Conservation (phyloP, 2,888 invertebrate genomes). For the Lobophora halterata region DNA sequence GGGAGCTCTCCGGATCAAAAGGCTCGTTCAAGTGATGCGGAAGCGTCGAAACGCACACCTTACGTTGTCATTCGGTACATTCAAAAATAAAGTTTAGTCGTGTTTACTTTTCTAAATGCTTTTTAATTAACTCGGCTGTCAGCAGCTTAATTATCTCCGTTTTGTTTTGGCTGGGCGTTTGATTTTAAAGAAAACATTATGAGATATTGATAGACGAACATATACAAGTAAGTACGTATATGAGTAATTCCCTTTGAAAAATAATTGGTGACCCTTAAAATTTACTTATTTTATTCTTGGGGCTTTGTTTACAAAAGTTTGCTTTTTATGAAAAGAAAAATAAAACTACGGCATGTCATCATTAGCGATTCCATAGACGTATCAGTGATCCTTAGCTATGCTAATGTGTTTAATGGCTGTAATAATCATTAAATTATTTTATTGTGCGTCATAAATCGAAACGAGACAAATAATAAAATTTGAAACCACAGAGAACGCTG, state of each 20-base stretch:
- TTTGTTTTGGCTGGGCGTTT: constrained; percentile 8
- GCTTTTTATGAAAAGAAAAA: constrained; percentile 6
- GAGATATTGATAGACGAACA: constrained; percentile 9
- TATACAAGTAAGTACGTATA: constrained; percentile 2
- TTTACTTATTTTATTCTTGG: background rate
- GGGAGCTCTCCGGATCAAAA: constrained; percentile 24
- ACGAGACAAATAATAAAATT: constrained; percentile 3
- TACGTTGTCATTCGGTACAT: constrained; percentile 9
- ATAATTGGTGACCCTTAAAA: constrained; percentile 6
- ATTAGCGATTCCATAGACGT: constrained; percentile 15
- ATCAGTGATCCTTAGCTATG: constrained; percentile 17
- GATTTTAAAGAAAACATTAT: constrained; percentile 10
- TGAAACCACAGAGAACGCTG: too few species aligned
- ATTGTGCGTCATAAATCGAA: constrained; percentile 12
- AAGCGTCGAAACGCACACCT: constrained; percentile 1
- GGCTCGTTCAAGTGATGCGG: constrained; percentile 18
- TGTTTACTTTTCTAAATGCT: constrained; percentile 10
- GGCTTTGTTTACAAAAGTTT: constrained; percentile 11
- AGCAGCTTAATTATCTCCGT: constrained; percentile 11
- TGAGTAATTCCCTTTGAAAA: background rate
- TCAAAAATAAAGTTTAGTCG: constrained; percentile 2
- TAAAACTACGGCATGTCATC: constrained; percentile 9
- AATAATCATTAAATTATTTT: constrained; percentile 20
- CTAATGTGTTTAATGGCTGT: constrained; percentile 16
- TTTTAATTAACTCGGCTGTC: constrained; percentile 19